These are phyloP conservation scores for Nothura maculosa DNA, from an alignment of 2,797 vertebrate species.

Conservation along the genomic window DNA sequence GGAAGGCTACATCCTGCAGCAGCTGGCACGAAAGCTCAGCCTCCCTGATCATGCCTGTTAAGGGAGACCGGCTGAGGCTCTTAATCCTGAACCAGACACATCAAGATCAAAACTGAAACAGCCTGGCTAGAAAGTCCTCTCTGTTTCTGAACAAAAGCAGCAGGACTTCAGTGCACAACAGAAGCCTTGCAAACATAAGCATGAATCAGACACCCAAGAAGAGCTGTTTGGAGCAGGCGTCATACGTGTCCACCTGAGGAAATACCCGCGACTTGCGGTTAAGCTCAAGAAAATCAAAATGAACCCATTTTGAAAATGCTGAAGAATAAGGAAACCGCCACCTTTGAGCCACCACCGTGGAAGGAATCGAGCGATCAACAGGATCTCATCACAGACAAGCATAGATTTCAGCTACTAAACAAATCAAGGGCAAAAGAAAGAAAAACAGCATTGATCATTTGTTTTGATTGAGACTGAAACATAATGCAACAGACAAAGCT, in stretches of 20 bases:
- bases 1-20: not conserved
- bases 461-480: slow-evolving; percentile 46
- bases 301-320: slow-evolving; percentile 58
- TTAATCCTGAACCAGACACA: not conserved
- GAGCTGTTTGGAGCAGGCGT: slow-evolving; percentile 63
- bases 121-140: not conserved
- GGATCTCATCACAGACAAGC: slow-evolving; percentile 79
- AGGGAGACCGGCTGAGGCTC: not conserved
- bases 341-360: slow-evolving; percentile 81
- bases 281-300: slow-evolving; percentile 62
- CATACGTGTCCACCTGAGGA: slow-evolving; percentile 25
- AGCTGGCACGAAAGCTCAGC: not conserved
- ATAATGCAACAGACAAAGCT: slow-evolving; percentile 34
- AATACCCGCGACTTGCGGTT: slow-evolving; percentile 42
- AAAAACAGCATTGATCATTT: slow-evolving; percentile 74
- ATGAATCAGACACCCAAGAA: not conserved
- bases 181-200: slow-evolving; percentile 11
- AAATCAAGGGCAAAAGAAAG: slow-evolving; percentile 81
- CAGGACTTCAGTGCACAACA: not conserved
- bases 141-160: slow-evolving; percentile 42
- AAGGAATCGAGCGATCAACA: slow-evolving; percentile 76
- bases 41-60: not conserved
- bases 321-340: slow-evolving; percentile 75
- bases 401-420: slow-evolving; percentile 82
- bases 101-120: slow-evolving; percentile 1